These are phyloP conservation scores for Esox lucius DNA, from an alignment of 2,797 vertebrate genomes.

Conservation along the genomic window DNA sequence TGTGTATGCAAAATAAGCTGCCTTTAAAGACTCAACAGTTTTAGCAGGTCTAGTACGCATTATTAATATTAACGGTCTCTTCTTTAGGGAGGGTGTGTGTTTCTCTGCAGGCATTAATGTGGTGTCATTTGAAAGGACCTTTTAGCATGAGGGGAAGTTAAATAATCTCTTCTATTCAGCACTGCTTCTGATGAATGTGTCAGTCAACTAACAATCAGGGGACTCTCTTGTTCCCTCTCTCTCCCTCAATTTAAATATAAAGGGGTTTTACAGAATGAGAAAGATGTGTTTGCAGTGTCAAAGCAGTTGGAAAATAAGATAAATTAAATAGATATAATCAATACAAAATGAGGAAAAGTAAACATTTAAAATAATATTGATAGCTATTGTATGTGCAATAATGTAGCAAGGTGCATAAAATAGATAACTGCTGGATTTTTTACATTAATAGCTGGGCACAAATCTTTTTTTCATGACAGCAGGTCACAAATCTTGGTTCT, in stretches of 20 bases:
- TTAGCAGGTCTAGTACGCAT: constrained; percentile 11
- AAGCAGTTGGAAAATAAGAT: not conserved
- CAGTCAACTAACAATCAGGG: constrained; percentile 32
- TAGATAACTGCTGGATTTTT: too few relatives aligned
- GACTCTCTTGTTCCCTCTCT: not conserved
- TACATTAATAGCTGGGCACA: too few relatives aligned
- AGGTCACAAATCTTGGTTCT: too few relatives aligned
- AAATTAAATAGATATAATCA: not conserved
- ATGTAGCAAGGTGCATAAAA: too few relatives aligned
- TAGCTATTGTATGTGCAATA: too few relatives aligned
- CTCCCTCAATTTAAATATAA: not conserved
- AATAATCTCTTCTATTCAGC: constrained; percentile 46
- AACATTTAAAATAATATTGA: not conserved
- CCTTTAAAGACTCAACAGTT: not conserved
- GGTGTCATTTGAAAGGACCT: constrained; percentile 21
- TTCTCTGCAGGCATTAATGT: constrained; percentile 4
- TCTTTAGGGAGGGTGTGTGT: constrained; percentile 42
- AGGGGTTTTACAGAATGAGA: not conserved
- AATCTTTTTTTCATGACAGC: too few relatives aligned
- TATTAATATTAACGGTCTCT: constrained; percentile 15
- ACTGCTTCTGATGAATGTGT: constrained; percentile 32
- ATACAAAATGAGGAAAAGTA: not conserved
- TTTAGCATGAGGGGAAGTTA: constrained; percentile 34
- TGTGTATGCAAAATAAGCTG: too few relatives aligned
- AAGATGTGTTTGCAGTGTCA: not conserved